These are phyloP conservation scores for Nomada ruficornis DNA, from an alignment of 2,888 invertebrate genomes.

Conservation along the genomic window DNA sequence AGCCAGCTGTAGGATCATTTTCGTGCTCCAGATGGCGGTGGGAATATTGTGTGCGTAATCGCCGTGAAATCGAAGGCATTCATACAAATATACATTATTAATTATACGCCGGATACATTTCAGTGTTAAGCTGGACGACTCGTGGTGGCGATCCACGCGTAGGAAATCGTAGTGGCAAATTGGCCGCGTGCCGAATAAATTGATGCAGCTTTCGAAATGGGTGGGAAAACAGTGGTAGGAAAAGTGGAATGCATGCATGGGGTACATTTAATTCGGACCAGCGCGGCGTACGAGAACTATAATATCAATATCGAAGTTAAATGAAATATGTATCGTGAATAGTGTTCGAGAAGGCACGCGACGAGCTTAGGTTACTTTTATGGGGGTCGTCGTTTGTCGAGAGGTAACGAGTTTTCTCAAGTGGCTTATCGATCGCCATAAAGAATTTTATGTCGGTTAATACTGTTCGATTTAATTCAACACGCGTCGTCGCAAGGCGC, in stretches of 20 bases:
- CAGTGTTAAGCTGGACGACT: background rate
- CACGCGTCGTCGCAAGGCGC: background rate
- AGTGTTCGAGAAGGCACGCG: background rate
- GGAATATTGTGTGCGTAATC: background rate
- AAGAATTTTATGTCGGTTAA: constrained; percentile 14
- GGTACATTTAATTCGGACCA: background rate
- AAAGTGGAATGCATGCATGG: background rate
- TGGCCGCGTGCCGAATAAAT: no score
- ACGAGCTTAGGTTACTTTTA: background rate
- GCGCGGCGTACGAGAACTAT: no score
- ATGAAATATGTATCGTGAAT: background rate
- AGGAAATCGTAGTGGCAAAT: no score
- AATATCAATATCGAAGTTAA: background rate
- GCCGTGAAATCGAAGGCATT: constrained; percentile 12
- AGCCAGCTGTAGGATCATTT: background rate
- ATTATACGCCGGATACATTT: background rate
- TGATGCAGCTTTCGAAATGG: no score
- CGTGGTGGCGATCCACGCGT: background rate
- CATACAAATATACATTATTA: background rate
- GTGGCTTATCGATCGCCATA: constrained; percentile 9
- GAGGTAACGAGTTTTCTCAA: constrained; percentile 14
- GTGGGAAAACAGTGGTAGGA: background rate
- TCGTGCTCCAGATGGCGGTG: background rate
- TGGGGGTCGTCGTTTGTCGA: background rate
- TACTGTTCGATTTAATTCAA: constrained; percentile 21